Percentiles rank a stretch among this genome's conserved stretches.
Evolutionary conservation across 2,113 vertebrate species (phyloP).

Genomic region (Cebidichthys violaceus): DNA sequence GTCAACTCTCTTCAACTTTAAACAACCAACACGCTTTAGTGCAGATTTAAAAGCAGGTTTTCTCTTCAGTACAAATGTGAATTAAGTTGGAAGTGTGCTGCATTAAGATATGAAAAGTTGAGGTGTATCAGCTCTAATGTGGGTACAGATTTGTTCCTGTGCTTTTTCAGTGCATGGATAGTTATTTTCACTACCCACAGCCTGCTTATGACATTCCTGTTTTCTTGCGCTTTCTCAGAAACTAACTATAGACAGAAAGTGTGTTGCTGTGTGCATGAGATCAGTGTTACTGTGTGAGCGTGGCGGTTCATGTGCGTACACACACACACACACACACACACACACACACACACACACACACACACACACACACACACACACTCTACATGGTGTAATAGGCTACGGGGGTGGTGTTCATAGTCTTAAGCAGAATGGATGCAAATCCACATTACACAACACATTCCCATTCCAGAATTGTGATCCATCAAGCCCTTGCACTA

Average conservation of each 20-base stretch:
- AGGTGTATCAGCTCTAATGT: conserved; percentile 16
- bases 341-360: too few species aligned
- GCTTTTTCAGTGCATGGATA: conserved; percentile 11
- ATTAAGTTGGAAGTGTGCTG: conserved; percentile 27
- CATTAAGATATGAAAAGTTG: conserved; percentile 30
- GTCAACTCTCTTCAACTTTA: neutral
- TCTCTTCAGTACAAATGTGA: conserved; percentile 7
- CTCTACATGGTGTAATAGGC: conserved; percentile 61
- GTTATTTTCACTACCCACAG: conserved; percentile 28
- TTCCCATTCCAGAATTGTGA: conserved; percentile 79
- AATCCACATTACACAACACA: conserved; percentile 83
- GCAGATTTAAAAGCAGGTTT: conserved; percentile 9
- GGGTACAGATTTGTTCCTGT: conserved; percentile 16
- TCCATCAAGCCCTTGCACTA: conserved; percentile 80
- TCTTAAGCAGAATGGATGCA: conserved; percentile 77
- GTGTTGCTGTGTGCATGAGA: conserved; percentile 35
- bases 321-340: neutral
- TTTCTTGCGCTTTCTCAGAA: conserved; percentile 35
- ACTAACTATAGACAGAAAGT: conserved; percentile 41
- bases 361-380: conserved; percentile 18
- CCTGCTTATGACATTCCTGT: conserved; percentile 20
- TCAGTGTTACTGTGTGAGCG: conserved; percentile 23
- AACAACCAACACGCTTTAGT: neutral
- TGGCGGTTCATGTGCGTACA: neutral
- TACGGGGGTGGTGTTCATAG: conserved; percentile 69